phyloP scores from a whole-genome alignment of 2,888 invertebrate species.

The Tetrapedia diversipes region DNA sequence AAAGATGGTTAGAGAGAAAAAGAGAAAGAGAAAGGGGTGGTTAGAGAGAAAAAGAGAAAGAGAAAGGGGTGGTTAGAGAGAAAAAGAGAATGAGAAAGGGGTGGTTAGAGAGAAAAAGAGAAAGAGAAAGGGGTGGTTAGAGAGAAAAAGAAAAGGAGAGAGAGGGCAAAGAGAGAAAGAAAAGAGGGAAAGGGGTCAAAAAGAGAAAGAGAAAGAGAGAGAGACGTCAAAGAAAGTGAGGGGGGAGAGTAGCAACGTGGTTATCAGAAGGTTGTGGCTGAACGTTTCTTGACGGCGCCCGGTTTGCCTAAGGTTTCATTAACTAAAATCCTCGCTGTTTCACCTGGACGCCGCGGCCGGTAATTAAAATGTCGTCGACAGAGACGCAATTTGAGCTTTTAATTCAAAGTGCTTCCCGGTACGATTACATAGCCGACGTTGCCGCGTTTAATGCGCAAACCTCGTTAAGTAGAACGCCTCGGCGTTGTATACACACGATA shows the following conservation, averaged over 20 bases:
- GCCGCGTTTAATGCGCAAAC: constrained; percentile 28
- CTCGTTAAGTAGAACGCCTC: constrained; percentile 49
- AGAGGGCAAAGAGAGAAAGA: too few species aligned
- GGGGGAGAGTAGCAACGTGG: not conserved
- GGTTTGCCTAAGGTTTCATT: constrained; percentile 52
- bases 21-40: too few species aligned
- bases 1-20: too few species aligned
- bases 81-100: too few species aligned
- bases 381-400: constrained; percentile 44
- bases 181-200: too few species aligned
- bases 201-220: too few species aligned
- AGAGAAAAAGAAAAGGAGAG: too few species aligned
- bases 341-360: constrained; percentile 32
- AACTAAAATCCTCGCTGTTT: constrained; percentile 51
- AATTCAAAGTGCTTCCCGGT: constrained; percentile 37
- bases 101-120: too few species aligned
- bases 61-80: too few species aligned
- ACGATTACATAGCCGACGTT: constrained; percentile 32
- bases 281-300: constrained; percentile 26
- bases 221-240: too few species aligned
- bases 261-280: constrained; percentile 31
- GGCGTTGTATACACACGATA: constrained; percentile 20
- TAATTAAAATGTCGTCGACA: constrained; percentile 54
- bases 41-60: too few species aligned
- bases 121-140: too few species aligned